Evolutionary conservation across 2,797 vertebrate genomes (phyloP), one percentile per base, ranked within the genome.

Genomic region (Australoheros facetus): DNA sequence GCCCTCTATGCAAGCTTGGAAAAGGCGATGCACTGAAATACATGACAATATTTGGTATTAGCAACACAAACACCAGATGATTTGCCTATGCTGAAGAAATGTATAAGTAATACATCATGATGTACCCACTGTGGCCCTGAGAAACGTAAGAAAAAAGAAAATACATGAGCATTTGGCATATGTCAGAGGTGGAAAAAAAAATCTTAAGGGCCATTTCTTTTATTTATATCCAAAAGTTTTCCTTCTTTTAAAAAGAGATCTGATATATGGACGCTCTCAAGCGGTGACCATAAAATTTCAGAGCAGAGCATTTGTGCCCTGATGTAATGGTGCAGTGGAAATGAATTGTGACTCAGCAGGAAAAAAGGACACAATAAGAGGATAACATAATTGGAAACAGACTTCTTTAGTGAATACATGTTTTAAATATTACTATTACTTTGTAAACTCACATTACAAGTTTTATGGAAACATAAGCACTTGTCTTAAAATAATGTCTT

Each of bases 161-260:
- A 17, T n/a, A 69, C n/a, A 28, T 32, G 12, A 62, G 23, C 19
- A 60, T 85, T 81, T 89, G 80, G 76, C 85, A 79, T 79, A 57
- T 62, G 32, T 77, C 48, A 69, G 39, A 74, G 16, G 34, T 30
- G 56, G 5, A 16, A 11, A 0, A 69, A 69, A 69, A 17, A 17
- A 51, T 51, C 48, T 19, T 7, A 19, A 51, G 48, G 17, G 17
- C 48, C 48, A 51, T 51, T 51, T 51, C 16, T 51, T 51, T 51
- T 6, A 51, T 51, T 7, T 19, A 51, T 51, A 51, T 19, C 17
- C 14, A 48, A 48, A 48, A 48, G 5, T 48, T 37, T 37, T 51
- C 32, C 53, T 28, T 8, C 45, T 30, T 69, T 51, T 51, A n/a
- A 17, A 69, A 69, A 30, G 12, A n/a, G 13, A 1, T 69, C 26